Evolutionary conservation across 2,888 invertebrate species (phyloP).

Genomic region (Microplitis deprimator): DNA sequence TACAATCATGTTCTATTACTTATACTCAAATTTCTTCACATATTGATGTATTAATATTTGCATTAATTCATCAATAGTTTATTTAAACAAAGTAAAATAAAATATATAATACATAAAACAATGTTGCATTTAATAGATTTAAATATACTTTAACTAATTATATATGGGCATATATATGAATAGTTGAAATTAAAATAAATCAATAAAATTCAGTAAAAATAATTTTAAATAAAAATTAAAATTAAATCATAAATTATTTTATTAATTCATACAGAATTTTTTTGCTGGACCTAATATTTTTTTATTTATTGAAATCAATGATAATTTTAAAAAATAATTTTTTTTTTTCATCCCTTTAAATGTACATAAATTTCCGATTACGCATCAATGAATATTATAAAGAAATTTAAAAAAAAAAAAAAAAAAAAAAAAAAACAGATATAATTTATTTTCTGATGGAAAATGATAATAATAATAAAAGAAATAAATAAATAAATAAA

Average conservation of each 20-base stretch:
- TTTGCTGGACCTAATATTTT: conserved; percentile 29
- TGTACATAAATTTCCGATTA: conserved; percentile 29
- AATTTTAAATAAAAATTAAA: neutral
- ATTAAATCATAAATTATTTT: neutral
- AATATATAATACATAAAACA: neutral
- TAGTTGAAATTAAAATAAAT: neutral
- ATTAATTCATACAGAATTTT: neutral
- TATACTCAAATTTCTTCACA: too few species aligned
- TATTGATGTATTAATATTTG: neutral
- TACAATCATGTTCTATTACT: neutral
- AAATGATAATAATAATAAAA: conserved; percentile 28
- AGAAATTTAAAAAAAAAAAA: too few species aligned
- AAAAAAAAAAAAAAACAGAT: conserved; percentile 26
- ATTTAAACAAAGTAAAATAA: neutral
- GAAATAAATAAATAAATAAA: conserved; percentile 30
- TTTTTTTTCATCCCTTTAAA: neutral
- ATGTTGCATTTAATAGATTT: neutral
- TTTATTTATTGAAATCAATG: neutral
- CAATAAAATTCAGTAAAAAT: neutral
- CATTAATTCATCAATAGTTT: neutral
- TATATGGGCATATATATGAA: neutral
- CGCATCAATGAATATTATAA: conserved; percentile 24
- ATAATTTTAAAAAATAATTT: neutral
- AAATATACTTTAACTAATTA: neutral
- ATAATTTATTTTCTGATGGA: conserved; percentile 14